Base-by-base conservation (phyloP, 2,888 invertebrate species). In the Cacoxenus indagator region DNA sequence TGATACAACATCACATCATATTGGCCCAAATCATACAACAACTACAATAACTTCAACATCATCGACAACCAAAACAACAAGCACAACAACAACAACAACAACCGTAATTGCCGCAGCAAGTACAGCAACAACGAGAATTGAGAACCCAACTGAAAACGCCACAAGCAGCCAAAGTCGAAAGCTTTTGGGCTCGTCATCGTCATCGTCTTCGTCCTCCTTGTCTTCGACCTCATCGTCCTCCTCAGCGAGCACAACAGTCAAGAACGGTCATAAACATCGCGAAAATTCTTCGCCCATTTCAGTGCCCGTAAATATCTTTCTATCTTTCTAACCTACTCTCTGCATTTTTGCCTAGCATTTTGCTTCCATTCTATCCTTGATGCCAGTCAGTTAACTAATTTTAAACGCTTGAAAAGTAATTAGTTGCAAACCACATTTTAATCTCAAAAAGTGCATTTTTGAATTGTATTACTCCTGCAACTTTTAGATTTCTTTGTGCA, bases 261-360 rank as follows among this genome's bases (percentile, higher is more conserved):
- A 31, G 51, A 48, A 57, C 66, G 69, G 48, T 73, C 74, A 73
- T 69, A 70, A 73, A 67, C 70, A 64, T 68, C 77, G 70, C 64
- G 48, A 78, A 71, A 68, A 69, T 74, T 80, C 82, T 71, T 70
- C 74, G 70, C 78, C 80, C 65, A 74, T 71, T 65, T 75, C 75
- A 70, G 71, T 73, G 55, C 84, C 83, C 75, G 83, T 83, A 83
- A 83, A 83, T 83, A 82, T 73, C 48, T 62, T 71, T 67, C 37
- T 4, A 14, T 37, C 37, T 14, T 8, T 37, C 37, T 37, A 14
- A 11, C 4, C 14, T 8, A 1, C 37, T 4, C 1, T 37, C 37
- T 31, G 31, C 5, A 4, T 31, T 4, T 46, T 14, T 46, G 46
- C 14, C 46, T 46, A 11, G 46, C 46, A 8, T 37, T 37, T 8